Conservation (phyloP, 1,140 invertebrate genomes). For the Chelonus insularis region DNA sequence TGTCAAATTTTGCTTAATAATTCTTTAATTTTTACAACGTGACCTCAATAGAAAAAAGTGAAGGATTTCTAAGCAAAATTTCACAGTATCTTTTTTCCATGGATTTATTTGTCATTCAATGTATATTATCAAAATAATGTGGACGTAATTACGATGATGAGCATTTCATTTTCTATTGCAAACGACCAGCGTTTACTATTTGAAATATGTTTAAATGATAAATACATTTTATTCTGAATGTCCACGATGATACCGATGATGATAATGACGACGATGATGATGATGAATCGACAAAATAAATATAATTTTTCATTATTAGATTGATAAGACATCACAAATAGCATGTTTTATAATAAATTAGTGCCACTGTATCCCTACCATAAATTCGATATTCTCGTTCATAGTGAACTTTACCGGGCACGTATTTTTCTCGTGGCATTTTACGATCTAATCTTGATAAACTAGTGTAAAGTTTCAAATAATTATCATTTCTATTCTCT, state of each 20-base stretch:
- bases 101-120: not conserved
- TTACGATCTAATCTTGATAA: slow-evolving; percentile 38
- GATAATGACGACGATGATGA: no score
- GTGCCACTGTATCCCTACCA: slow-evolving; percentile 56
- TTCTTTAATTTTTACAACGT: no score
- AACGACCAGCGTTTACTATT: slow-evolving; percentile 2
- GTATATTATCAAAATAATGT: slow-evolving; percentile 16
- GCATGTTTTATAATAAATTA: slow-evolving; percentile 59
- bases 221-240: no score
- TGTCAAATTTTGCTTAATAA: no score
- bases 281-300: not conserved
- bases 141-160: slow-evolving; percentile 14
- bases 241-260: no score
- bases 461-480: slow-evolving; percentile 42
- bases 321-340: slow-evolving; percentile 53
- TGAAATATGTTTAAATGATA: no score
- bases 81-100: not conserved
- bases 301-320: not conserved
- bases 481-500: slow-evolving; percentile 39
- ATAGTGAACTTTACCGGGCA: slow-evolving; percentile 55
- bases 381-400: slow-evolving; percentile 58
- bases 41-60: no score
- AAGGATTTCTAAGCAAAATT: no score
- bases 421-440: slow-evolving; percentile 36
- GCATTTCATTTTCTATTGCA: not conserved